Conservation (phyloP, 2,888 invertebrate species). For the Drosophila mettleri region DNA sequence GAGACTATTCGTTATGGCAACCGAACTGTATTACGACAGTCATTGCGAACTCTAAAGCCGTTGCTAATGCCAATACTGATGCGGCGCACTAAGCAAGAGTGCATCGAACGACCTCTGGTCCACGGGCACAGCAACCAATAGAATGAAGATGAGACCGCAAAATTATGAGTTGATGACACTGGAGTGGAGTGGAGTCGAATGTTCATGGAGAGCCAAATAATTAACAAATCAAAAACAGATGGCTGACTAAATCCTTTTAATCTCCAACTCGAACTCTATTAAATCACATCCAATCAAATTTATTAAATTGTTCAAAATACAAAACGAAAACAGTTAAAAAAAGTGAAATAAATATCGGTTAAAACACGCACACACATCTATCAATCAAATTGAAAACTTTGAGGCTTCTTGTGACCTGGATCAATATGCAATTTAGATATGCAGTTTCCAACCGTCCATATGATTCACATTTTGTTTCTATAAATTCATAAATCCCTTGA, state of each 20-base stretch:
- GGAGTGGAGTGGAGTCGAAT: background rate
- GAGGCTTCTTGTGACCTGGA: conserved; percentile 6
- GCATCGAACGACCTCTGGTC: background rate
- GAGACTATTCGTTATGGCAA: conserved; percentile 7
- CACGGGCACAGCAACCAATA: background rate
- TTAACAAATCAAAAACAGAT: background rate
- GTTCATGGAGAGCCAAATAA: too few relatives aligned
- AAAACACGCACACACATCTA: conserved; percentile 3
- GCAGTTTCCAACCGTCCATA: conserved; percentile 33
- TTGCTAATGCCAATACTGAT: conserved; percentile 2
- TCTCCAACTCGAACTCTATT: background rate
- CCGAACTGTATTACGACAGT: conserved; percentile 25
- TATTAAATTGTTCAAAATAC: conserved; percentile 11
- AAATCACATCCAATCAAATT: conserved; percentile 10
- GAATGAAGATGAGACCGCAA: too few relatives aligned
- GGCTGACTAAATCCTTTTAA: background rate
- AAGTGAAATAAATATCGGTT: conserved; percentile 10
- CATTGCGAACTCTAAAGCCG: conserved; percentile 25
- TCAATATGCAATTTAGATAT: conserved; percentile 30
- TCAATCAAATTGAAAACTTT: conserved; percentile 14
- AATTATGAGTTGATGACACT: too few relatives aligned
- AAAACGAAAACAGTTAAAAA: background rate
- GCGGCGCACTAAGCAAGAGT: background rate
- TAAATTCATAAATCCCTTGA: conserved; percentile 54
- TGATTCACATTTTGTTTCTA: conserved; percentile 56